Evolutionary conservation across 30 jellyfish, hydroid and myxozoan genomes (phyloP).

Genomic region (Cassiopea xamachana): DNA sequence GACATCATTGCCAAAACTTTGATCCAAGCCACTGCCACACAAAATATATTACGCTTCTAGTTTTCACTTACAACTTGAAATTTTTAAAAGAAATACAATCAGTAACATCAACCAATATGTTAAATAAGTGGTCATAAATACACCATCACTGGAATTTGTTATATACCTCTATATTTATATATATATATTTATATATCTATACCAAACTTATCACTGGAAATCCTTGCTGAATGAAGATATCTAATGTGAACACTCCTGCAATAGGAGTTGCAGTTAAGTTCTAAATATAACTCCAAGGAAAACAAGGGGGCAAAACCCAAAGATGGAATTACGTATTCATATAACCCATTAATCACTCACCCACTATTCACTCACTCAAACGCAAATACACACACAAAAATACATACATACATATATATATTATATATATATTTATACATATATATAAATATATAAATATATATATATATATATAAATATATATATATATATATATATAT

Average conservation of each 20-base stretch:
- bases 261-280: background rate
- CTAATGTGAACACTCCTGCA: background rate
- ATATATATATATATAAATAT: too few relatives aligned
- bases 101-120: constrained; percentile 60
- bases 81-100: constrained; percentile 41
- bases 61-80: background rate
- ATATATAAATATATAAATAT: too few relatives aligned
- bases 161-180: constrained; percentile 30
- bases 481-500: too few relatives aligned
- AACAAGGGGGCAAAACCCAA: too few relatives aligned
- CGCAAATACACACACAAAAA: background rate
- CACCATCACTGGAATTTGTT: constrained; percentile 50
- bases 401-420: background rate
- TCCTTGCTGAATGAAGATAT: constrained; percentile 12
- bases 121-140: constrained; percentile 72
- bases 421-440: too few relatives aligned
- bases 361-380: background rate
- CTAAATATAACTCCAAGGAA: background rate
- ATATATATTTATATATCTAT: constrained; percentile 13
- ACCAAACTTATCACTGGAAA: background rate
- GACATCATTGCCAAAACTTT: background rate
- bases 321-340: too few relatives aligned
- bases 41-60: background rate
- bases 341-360: too few relatives aligned
- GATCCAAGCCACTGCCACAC: background rate